Conservation (phyloP, 2,888 invertebrate genomes). For the Apotomis betuletana region DNA sequence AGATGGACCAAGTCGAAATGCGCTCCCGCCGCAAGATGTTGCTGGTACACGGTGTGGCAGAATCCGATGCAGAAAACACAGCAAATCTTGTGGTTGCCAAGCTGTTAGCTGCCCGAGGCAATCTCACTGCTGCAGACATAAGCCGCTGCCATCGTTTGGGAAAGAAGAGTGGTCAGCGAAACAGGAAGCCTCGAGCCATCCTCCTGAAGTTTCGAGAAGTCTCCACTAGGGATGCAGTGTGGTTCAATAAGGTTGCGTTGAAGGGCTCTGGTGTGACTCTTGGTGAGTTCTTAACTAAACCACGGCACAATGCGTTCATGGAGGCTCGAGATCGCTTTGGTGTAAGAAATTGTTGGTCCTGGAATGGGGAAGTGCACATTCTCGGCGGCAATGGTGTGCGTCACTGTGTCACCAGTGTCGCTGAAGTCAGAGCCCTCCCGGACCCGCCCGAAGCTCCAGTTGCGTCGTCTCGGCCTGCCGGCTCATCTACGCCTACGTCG, state of each 20-base stretch:
- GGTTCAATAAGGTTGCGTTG: background rate
- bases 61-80: too few species aligned
- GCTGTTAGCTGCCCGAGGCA: too few species aligned
- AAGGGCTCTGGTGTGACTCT: slow-evolving; percentile 2
- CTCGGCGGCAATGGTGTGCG: background rate
- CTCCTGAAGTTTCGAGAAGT: background rate
- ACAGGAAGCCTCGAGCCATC: background rate
- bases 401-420: background rate
- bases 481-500: background rate
- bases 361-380: background rate
- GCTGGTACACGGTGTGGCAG: too few species aligned
- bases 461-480: too few species aligned
- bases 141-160: too few species aligned
- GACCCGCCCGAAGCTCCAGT: background rate
- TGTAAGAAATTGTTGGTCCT: background rate
- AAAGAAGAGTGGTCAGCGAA: too few species aligned
- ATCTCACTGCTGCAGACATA: too few species aligned
- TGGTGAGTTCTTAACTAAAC: background rate
- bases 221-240: background rate
- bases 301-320: background rate
- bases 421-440: background rate
- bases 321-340: background rate
- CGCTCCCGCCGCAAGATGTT: too few species aligned
- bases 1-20: too few species aligned
- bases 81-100: too few species aligned